These are phyloP conservation scores for Apeltes quadracus DNA, from an alignment of 2,113 vertebrate species.

Conservation along the genomic window DNA sequence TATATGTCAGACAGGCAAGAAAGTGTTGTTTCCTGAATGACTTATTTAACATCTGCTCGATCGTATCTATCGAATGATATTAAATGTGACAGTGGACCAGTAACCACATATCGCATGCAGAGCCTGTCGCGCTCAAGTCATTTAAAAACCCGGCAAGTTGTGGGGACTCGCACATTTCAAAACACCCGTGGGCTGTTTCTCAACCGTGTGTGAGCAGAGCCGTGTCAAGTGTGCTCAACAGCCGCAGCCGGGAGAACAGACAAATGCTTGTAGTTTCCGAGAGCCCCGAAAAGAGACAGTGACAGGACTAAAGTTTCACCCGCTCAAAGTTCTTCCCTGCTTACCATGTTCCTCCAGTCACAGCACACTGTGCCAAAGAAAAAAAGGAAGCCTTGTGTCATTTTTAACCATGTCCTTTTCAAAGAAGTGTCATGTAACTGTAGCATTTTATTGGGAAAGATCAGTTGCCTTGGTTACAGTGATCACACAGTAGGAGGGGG, in stretches of 20 bases:
- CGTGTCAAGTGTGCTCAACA: constrained; percentile 43
- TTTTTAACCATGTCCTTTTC: constrained; percentile 4
- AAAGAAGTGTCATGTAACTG: not conserved
- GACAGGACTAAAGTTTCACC: constrained; percentile 3
- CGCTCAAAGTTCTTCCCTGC: constrained; percentile 3
- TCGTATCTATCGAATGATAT: constrained; percentile 12
- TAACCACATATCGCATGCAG: constrained; percentile 6
- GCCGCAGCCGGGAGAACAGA: constrained; percentile 42
- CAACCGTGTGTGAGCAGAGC: constrained; percentile 14
- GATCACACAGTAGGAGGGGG: not conserved
- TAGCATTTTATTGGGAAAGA: not conserved
- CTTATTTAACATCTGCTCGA: not conserved
- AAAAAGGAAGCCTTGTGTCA: not conserved
- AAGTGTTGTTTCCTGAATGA: not conserved
- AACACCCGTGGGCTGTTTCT: constrained; percentile 47
- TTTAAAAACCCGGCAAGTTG: constrained; percentile 26
- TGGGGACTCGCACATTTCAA: constrained; percentile 28
- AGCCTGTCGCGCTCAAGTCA: constrained; percentile 18
- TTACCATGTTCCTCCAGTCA: not conserved
- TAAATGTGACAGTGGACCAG: constrained; percentile 22
- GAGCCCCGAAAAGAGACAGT: not conserved
- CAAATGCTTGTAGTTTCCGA: constrained; percentile 24
- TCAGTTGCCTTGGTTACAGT: constrained; percentile 20
- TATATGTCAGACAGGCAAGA: not conserved
- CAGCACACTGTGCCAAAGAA: not conserved